phyloP scores from a whole-genome alignment of 1,140 invertebrate genomes.

The Solen grandis region DNA sequence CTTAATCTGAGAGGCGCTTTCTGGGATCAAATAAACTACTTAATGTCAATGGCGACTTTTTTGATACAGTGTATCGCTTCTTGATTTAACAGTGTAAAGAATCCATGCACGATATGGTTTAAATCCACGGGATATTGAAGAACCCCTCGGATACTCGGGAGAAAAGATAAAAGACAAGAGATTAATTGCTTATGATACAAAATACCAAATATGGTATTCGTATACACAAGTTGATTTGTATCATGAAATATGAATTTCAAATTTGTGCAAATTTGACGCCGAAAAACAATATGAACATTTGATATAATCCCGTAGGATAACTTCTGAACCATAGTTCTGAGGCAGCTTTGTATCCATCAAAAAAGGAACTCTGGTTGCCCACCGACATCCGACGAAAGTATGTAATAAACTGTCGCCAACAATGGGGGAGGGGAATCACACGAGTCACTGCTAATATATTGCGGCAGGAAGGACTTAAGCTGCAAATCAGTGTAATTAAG shows the following conservation, averaged over 20 bases:
- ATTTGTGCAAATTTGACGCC: constrained; percentile 52
- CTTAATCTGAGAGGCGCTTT: constrained; percentile 4
- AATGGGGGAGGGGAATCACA: no score
- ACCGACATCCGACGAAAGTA: no score
- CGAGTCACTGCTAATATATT: no score
- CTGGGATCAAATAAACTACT: constrained; percentile 41
- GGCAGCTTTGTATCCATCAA: no score
- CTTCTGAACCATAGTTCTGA: no score
- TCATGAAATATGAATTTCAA: constrained; percentile 50
- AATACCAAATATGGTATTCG: constrained; percentile 6
- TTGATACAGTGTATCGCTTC: constrained; percentile 13
- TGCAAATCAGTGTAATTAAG: no score
- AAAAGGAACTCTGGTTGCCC: no score
- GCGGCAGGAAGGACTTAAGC: no score
- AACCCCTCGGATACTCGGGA: constrained; percentile 9
- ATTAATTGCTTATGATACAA: constrained; percentile 40
- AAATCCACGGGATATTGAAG: constrained; percentile 13
- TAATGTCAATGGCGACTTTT: constrained; percentile 41
- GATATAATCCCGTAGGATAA: no score
- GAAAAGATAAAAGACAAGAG: constrained; percentile 25
- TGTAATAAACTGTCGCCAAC: no score
- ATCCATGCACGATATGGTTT: constrained; percentile 44
- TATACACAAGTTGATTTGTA: constrained; percentile 4
- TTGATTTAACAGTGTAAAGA: constrained; percentile 47
- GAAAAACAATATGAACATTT: not conserved